Percentiles rank a stretch among this genome's conserved stretches.
phyloP scores from a whole-genome alignment of 2,888 invertebrate genomes.

The Polyommatus icarus region DNA sequence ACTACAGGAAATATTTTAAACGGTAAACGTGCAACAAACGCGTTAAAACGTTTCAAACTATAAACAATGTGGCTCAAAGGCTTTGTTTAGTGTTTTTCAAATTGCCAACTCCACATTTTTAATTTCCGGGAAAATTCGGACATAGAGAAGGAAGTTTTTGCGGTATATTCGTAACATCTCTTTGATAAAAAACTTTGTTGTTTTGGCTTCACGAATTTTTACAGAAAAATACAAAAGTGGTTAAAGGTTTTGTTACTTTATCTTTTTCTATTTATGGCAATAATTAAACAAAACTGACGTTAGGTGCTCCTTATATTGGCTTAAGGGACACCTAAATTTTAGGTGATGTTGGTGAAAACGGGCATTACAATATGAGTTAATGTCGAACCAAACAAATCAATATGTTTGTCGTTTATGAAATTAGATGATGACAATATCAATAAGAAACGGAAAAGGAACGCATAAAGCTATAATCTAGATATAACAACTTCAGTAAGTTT shows the following conservation, averaged over 20 bases:
- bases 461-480: no score
- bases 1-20: background rate
- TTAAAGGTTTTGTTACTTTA: background rate
- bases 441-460: no score
- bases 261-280: background rate
- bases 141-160: slow-evolving; percentile 22
- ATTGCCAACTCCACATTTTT: slow-evolving; percentile 20
- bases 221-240: background rate
- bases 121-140: slow-evolving; percentile 29
- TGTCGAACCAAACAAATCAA: no score
- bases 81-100: slow-evolving; percentile 29
- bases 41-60: slow-evolving; percentile 18
- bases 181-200: slow-evolving; percentile 1
- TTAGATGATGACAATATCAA: no score
- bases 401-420: no score
- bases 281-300: no score
- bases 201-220: background rate
- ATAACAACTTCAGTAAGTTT: no score
- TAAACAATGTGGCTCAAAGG: slow-evolving; percentile 19
- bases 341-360: no score
- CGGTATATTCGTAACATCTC: background rate
- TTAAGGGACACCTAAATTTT: no score
- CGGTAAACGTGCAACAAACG: background rate
- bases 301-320: no score
- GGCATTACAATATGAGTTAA: no score